Conservation (phyloP, 2,797 vertebrate genomes). For the Diplodus puntazzo region DNA sequence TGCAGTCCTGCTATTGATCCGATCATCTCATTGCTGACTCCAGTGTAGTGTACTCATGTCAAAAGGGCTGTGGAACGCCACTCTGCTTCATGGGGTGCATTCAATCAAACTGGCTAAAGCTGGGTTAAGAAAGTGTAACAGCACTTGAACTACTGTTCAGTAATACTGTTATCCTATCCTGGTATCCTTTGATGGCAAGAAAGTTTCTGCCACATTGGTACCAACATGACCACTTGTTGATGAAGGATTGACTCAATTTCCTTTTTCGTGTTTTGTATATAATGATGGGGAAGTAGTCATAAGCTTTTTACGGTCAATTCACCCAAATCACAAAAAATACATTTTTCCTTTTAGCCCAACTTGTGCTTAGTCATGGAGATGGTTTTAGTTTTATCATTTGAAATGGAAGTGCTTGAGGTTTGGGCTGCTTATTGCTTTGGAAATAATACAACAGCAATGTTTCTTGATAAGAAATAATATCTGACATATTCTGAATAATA, state of each 20-base stretch:
- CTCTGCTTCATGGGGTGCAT: neutral
- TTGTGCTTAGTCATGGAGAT: neutral
- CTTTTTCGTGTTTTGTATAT: neutral
- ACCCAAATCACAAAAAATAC: neutral
- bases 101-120: conserved; percentile 35
- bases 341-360: neutral
- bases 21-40: conserved; percentile 59
- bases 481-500: conserved; percentile 2
- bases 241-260: neutral
- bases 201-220: neutral
- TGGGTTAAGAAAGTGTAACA: conserved; percentile 32
- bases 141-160: conserved; percentile 10
- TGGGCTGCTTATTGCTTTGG: neutral
- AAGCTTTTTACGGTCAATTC: neutral
- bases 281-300: neutral
- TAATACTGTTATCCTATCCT: neutral
- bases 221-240: neutral
- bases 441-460: neutral
- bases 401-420: neutral
- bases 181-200: neutral
- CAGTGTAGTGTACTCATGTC: conserved; percentile 38
- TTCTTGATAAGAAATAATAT: neutral
- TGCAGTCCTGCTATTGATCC: conserved; percentile 62
- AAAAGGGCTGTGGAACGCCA: conserved; percentile 41
- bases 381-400: neutral